Evolutionary conservation across 2,797 vertebrate genomes (phyloP), one percentile per base, ranked within the genome.

Genomic region (Pseudotriccus pelzelni): DNA sequence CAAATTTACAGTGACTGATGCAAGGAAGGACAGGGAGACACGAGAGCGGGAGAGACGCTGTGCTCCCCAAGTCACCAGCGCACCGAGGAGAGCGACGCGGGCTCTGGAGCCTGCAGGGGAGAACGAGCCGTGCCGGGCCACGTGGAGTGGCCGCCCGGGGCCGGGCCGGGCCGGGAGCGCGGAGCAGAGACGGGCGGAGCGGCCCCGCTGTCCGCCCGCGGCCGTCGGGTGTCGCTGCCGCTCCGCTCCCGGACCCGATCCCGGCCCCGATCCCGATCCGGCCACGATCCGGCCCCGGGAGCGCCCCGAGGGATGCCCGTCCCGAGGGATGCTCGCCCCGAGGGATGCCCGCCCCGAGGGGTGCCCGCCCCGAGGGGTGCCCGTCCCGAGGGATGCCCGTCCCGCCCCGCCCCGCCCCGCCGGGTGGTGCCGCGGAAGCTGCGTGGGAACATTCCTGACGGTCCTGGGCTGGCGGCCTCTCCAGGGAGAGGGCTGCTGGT

Each of bases 381-480:
- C n/a, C n/a, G n/a, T n/a, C n/a, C n/a, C n/a, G n/a, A n/a, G n/a
- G n/a, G n/a, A n/a, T n/a, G n/a, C n/a, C 41, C 41, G 41, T 12
- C 39, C 39, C 9, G 37, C 49, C 49, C 19, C 9, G 37, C 37
- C 37, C 37, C 37, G 37, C n/a, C n/a, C n/a, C n/a, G n/a, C n/a
- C n/a, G n/a, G 37, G 43, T 1, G 27, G 58, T 15, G 64, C 85
- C 11, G 43, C 6, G 55, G 32, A 2, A 27, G 21, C 49, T 6
- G 73, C 81, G 7, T 93, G 94, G 90, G 95, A 95, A 87, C 92
- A 67, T 93, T 93, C 87, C 23, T 85, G 9, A 46, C 87, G 1
- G 27, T 72, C 62, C 73, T 32, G 5, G 32, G 73, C 69, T 52
- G 2, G 1, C 39, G 3, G 8, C 1, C 52, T 88, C 89, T 56